These are phyloP conservation scores for Entomobrya multifasciata DNA, from an alignment of 2,888 invertebrate genomes.

Conservation along the genomic window DNA sequence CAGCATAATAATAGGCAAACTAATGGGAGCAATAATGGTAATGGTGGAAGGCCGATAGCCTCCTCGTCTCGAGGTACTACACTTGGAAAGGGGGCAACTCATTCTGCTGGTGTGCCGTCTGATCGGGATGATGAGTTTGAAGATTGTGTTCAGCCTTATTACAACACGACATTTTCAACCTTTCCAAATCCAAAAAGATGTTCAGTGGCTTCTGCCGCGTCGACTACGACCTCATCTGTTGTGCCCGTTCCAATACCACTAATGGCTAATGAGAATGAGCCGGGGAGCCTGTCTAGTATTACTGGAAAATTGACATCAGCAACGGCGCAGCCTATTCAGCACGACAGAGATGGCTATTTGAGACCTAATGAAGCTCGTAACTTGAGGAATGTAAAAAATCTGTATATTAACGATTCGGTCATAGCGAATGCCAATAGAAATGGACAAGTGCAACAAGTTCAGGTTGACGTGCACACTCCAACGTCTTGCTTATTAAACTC, in stretches of 20 bases:
- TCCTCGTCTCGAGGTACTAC: constrained; percentile 2
- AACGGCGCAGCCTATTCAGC: constrained; percentile 41
- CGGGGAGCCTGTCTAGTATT: constrained; percentile 40
- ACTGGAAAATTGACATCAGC: constrained; percentile 15
- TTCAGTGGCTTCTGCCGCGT: constrained; percentile 74
- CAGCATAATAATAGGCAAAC: constrained; percentile 61
- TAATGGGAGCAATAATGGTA: constrained; percentile 50
- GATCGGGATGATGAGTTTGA: constrained; percentile 64
- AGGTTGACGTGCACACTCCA: constrained; percentile 77
- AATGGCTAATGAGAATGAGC: constrained; percentile 21
- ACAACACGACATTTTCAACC: constrained; percentile 77
- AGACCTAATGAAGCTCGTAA: constrained; percentile 74
- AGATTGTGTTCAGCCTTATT: constrained; percentile 73
- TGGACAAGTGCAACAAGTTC: constrained; percentile 75
- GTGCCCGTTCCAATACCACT: neutral
- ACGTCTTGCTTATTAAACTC: constrained; percentile 63
- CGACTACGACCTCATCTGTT: constrained; percentile 46
- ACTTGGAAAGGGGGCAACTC: neutral
- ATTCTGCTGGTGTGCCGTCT: neutral
- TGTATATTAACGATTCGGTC: constrained; percentile 74
- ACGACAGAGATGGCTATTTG: constrained; percentile 78
- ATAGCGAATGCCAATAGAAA: constrained; percentile 45
- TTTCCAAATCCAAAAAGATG: constrained; percentile 77
- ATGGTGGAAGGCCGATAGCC: constrained; percentile 38
- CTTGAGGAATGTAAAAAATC: constrained; percentile 74